Base-by-base conservation (phyloP, 2,797 vertebrate genomes). In the Orientallactaga sibirica region DNA sequence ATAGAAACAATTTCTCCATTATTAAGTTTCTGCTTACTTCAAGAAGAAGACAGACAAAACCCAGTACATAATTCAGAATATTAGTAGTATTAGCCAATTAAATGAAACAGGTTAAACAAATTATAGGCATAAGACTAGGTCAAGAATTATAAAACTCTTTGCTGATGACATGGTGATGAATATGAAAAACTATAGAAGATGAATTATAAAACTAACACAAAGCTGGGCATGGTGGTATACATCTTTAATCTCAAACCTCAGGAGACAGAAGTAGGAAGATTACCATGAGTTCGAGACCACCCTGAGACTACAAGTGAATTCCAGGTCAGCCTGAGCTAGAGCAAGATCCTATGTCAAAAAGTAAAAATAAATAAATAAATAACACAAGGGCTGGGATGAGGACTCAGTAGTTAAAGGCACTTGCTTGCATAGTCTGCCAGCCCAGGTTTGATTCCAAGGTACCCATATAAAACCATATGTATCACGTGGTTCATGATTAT, bases 51-150 rank as follows among this genome's bases (percentile, higher is more conserved):
- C n/a, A 79, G 9, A 33, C 33, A 75, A 41, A 15, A 11, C 62
- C 70, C 16, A 62, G 14, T 81, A 73, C 87, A 73, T 22, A 87
- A 14, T 86, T 86, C 55, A 68, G 66, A 87, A 83, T 90, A 52
- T 82, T 90, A 58, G 33, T 83, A 52, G 19, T 91, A 73, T 83
- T 87, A 88, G 25, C 79, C 87, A 83, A 3, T 88, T 84, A 79
- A 84, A 87, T 12, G 22, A 52, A 81, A 67, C 4, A 90, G 58
- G 73, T 67, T n/a, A 77, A 95, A 58, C 15, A 58, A 86, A 18
- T 86, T 89, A 70, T 76, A 90, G 25, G 91, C 52, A 76, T 37
- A 86, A 74, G 75, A 95, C 64, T 58, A 92, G 9, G 41, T 89
- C 73, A 83, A 87, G 10, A 83, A 48, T 6, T 83, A 3, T 3